Percentiles rank a stretch among this genome's conserved stretches.
Evolutionary conservation across 2,888 invertebrate genomes (phyloP).

Genomic region (Gasteruption jaculator): DNA sequence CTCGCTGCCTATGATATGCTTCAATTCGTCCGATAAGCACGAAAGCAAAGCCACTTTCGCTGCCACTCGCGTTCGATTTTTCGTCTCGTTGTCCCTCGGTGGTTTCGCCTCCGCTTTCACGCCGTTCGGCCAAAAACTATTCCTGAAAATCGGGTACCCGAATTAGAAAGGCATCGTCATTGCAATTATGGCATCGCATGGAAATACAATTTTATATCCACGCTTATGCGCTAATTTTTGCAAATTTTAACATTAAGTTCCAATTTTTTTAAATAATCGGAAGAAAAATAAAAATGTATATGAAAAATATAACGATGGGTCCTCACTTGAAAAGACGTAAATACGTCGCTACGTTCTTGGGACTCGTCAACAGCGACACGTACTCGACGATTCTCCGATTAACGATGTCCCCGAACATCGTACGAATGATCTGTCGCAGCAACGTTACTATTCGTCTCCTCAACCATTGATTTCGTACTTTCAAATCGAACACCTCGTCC

Average conservation of each 20-base stretch:
- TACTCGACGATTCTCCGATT: slow-evolving; percentile 85
- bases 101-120: slow-evolving; percentile 55
- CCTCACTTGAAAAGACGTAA: slow-evolving; percentile 78
- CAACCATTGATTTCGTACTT: slow-evolving; percentile 78
- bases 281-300: not conserved
- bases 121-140: slow-evolving; percentile 62
- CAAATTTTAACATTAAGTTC: no score
- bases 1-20: slow-evolving; percentile 85
- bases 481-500: slow-evolving; percentile 82
- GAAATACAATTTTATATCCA: no score
- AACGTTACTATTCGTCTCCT: slow-evolving; percentile 71
- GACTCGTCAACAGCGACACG: slow-evolving; percentile 81
- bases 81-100: slow-evolving; percentile 56
- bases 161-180: no score
- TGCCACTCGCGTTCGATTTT: slow-evolving; percentile 76
- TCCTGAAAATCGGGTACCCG: no score
- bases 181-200: no score
- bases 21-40: slow-evolving; percentile 84
- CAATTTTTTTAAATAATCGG: no score
- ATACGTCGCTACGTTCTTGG: slow-evolving; percentile 84
- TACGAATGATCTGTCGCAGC: slow-evolving; percentile 71
- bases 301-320: slow-evolving; percentile 11
- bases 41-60: slow-evolving; percentile 83
- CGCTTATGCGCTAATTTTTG: no score
- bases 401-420: slow-evolving; percentile 78